phyloP scores from a whole-genome alignment of 2,888 invertebrate species.

The Caenorhabditis afra region DNA sequence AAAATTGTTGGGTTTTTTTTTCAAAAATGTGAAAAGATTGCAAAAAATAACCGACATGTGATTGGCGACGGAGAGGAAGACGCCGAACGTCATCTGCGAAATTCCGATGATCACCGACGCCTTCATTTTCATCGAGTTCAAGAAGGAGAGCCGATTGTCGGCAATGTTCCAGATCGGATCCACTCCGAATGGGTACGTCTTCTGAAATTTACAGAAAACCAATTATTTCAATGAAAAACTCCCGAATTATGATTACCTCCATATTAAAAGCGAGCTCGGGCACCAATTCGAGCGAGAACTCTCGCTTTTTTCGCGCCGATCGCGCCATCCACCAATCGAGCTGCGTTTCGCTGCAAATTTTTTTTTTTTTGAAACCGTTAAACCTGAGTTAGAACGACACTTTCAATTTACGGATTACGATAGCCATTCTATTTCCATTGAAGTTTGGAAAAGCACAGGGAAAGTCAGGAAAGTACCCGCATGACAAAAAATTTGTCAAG shows the following conservation, averaged over 20 bases:
- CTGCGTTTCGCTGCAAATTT: conserved; percentile 32
- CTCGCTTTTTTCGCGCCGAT: conserved; percentile 9
- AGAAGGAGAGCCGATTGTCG: conserved; percentile 78
- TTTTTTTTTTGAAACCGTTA: neutral
- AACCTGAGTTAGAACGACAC: no score
- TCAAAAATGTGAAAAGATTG: neutral
- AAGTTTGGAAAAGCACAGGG: no score
- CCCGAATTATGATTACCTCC: conserved; percentile 39
- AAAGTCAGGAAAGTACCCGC: no score
- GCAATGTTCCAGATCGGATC: conserved; percentile 82
- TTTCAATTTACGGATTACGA: no score
- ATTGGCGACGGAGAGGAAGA: conserved; percentile 77
- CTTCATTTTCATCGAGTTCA: conserved; percentile 81
- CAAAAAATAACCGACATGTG: conserved; percentile 35
- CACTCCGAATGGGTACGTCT: conserved; percentile 82
- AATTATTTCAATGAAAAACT: neutral
- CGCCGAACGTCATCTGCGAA: conserved; percentile 79
- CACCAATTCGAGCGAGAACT: conserved; percentile 42
- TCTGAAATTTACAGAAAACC: conserved; percentile 21
- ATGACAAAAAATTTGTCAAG: no score
- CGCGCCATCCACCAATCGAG: conserved; percentile 52
- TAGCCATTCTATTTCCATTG: no score
- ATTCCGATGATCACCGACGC: conserved; percentile 79
- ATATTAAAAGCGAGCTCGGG: conserved; percentile 33
- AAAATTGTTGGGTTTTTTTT: neutral